phyloP scores from a whole-genome alignment of 2,113 vertebrate genomes.

The Herpailurus yagouaroundi region DNA sequence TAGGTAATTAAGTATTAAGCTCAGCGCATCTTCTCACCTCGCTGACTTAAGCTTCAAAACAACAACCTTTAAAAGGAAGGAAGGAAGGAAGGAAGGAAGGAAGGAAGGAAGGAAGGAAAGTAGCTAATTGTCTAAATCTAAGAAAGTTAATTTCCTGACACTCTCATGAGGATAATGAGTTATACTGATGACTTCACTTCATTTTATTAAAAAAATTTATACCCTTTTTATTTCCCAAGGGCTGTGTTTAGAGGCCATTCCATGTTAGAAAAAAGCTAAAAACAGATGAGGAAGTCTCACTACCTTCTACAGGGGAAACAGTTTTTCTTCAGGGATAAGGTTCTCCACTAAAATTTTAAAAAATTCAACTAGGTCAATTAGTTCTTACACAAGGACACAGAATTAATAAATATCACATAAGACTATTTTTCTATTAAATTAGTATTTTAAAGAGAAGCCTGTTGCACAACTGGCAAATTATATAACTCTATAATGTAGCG shows the following conservation, averaged over 20 bases:
- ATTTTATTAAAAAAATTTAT: constrained; percentile 1
- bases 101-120: neutral
- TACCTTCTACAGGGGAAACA: constrained; percentile 23
- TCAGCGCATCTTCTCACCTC: neutral
- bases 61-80: neutral
- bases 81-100: neutral
- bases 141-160: constrained; percentile 54
- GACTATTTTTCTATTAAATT: constrained; percentile 52
- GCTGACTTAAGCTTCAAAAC: constrained; percentile 25
- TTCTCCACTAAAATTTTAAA: constrained; percentile 44
- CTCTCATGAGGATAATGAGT: constrained; percentile 30
- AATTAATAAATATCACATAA: constrained; percentile 43
- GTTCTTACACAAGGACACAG: constrained; percentile 57
- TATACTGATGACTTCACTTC: constrained; percentile 46
- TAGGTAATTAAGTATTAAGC: neutral
- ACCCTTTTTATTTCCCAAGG: constrained; percentile 51
- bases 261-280: constrained; percentile 51
- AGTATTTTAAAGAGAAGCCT: constrained; percentile 45
- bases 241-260: constrained; percentile 49
- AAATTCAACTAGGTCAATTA: constrained; percentile 60
- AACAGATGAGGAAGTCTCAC: constrained; percentile 31
- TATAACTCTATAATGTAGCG: neutral
- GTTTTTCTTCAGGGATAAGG: constrained; percentile 57
- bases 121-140: neutral
- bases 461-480: neutral